A percentile compares a stretch with the other conserved stretches of the same genome.
Evolutionary conservation across 2,888 invertebrate species (phyloP).

Genomic region (Dusona sp.): DNA sequence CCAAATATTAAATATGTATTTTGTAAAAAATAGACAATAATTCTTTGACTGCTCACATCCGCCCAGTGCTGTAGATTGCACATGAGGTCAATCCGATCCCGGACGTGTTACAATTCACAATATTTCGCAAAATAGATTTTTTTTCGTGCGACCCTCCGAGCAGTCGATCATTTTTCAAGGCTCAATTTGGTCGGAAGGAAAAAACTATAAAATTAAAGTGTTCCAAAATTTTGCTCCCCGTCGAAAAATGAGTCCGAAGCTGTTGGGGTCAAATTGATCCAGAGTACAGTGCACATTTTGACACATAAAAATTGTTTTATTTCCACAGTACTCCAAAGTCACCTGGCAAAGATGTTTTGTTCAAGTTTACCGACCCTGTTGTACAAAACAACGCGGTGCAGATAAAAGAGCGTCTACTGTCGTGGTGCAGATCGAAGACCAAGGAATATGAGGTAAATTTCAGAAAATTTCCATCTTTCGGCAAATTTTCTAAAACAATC

Average conservation of each 20-base stretch:
- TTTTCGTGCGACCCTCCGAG: too few relatives aligned
- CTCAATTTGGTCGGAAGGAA: too few relatives aligned
- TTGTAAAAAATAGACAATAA: too few relatives aligned
- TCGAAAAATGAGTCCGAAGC: neutral
- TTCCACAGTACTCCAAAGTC: conserved; percentile 90
- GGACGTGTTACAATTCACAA: too few relatives aligned
- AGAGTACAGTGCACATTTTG: neutral
- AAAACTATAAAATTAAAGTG: too few relatives aligned
- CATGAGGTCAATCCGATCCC: too few relatives aligned
- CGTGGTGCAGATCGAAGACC: conserved; percentile 99
- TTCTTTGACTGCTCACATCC: too few relatives aligned
- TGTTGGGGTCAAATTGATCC: neutral
- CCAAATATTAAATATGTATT: conserved; percentile 1
- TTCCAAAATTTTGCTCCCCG: too few relatives aligned
- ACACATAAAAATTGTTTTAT: too few relatives aligned
- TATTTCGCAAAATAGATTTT: too few relatives aligned
- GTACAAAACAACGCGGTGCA: conserved; percentile 96
- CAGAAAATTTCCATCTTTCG: neutral
- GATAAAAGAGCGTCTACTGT: conserved; percentile 98
- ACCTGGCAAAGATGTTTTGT: conserved; percentile 90
- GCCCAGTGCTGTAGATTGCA: too few relatives aligned
- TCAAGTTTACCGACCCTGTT: conserved; percentile 96
- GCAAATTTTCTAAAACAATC: neutral
- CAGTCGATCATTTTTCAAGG: too few relatives aligned
- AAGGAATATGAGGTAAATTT: conserved; percentile 96